A percentile compares a stretch with the other conserved stretches of the same genome.
Evolutionary conservation across 2,888 invertebrate species (phyloP).

Genomic region (Dicyrtoma fusca): DNA sequence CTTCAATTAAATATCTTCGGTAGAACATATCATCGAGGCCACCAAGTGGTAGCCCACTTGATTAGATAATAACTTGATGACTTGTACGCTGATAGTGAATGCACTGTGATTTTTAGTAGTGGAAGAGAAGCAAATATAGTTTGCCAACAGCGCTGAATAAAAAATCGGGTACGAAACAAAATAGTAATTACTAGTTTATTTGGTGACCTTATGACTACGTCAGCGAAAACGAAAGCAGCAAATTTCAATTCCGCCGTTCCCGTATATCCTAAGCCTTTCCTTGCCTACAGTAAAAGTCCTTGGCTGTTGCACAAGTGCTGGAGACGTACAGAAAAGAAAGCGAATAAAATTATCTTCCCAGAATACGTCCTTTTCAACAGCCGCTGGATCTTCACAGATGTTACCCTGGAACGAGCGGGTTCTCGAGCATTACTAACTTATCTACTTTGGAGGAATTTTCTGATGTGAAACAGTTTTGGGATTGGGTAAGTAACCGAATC

Average conservation of each 20-base stretch:
- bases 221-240: background rate
- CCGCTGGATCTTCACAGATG: background rate
- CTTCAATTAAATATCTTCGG: too few species aligned
- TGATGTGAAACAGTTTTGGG: constrained; percentile 33
- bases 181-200: background rate
- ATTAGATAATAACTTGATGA: constrained; percentile 26
- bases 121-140: constrained; percentile 5
- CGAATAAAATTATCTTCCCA: constrained; percentile 20
- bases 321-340: constrained; percentile 19
- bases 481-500: constrained; percentile 28
- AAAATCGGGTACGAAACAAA: background rate
- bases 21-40: too few species aligned
- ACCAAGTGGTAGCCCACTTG: too few species aligned
- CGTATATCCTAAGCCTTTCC: constrained; percentile 35
- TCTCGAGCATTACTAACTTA: too few species aligned
- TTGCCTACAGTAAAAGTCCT: constrained; percentile 36
- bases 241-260: constrained; percentile 32
- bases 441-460: background rate
- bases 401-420: too few species aligned
- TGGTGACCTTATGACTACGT: constrained; percentile 5
- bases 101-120: constrained; percentile 24
- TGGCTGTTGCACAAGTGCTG: background rate
- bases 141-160: background rate
- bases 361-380: constrained; percentile 19
- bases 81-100: constrained; percentile 13